Percentiles rank a stretch among this genome's conserved stretches.
Conservation (phyloP, 2,113 vertebrate genomes). For the Microtus ochrogaster region DNA sequence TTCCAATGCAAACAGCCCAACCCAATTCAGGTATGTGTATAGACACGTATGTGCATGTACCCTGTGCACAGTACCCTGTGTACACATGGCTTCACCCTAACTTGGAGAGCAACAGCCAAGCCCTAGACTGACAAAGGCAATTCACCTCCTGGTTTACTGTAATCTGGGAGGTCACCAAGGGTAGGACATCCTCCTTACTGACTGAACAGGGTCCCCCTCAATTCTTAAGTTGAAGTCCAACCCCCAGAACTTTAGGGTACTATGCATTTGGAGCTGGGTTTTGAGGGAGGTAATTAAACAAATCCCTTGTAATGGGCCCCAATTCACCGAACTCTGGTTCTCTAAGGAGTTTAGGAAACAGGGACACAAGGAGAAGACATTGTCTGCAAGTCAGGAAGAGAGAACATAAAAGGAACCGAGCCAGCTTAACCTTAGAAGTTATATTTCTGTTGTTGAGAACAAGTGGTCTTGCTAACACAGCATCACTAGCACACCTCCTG, state of each 20-base stretch:
- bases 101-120: neutral
- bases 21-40: neutral
- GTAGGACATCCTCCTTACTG: neutral
- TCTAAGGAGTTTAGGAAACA: neutral
- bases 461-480: neutral
- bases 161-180: neutral
- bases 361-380: neutral
- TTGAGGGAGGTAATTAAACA: neutral
- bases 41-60: neutral
- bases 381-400: neutral
- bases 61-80: rapidly evolving
- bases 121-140: neutral
- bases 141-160: neutral
- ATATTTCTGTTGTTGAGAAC: neutral
- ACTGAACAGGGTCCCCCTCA: neutral
- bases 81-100: neutral
- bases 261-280: neutral
- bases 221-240: neutral
- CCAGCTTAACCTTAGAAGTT: neutral
- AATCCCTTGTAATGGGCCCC: neutral
- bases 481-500: neutral
- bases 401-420: neutral
- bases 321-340: neutral
- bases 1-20: neutral
- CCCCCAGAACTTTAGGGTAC: neutral